Evolutionary conservation across 2,797 vertebrate genomes (phyloP), one percentile per base, ranked within the genome.

Genomic region (Mormyrus proboscirostris): DNA sequence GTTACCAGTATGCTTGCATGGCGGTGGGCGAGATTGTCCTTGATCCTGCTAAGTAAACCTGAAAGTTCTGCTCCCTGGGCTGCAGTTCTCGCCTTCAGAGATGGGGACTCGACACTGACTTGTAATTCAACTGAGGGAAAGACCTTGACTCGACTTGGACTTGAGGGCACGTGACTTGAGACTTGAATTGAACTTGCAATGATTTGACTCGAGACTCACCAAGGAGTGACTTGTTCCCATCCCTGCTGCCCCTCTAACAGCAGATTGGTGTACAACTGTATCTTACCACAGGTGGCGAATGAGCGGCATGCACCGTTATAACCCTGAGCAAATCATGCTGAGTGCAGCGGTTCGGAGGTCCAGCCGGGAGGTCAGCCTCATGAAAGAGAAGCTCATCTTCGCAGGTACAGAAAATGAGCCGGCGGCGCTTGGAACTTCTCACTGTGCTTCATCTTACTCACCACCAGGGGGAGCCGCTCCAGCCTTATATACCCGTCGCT

Each of bases 321-420:
- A 99, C 94, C 98, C 99, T 0, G 99, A 99, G 91, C 99, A 99
- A 95, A 99, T 99, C 94, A 99, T 99, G 98, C 96, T 99, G 93
- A 99, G 97, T 0, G 98, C 99, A 0, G 96, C 98, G 0, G 98
- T 99, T 84, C 94, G 95, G 92, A 94, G 97, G 82, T 96, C 97
- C 91, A 99, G 97, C 94, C 95, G 97, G 86, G 98, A 99, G 0
- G 96, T 99, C 93, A 98, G 97, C 92, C 97, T 99, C 94, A 99
- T 99, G 99, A 99, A 99, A 94, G 98, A 99, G 94, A 99, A 99
- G 92, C 97, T 99, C 41, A 99, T 99, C 92, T 99, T 99, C 95
- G 97, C 98, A 86, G 99, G 99, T 73, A 73, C 25, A 73, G 65
- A 29, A 73, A 73, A 73, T 73, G 29, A 3, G 29, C 99, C 93